phyloP scores from a whole-genome alignment of 2,113 vertebrate genomes.

The Anseranas semipalmata region DNA sequence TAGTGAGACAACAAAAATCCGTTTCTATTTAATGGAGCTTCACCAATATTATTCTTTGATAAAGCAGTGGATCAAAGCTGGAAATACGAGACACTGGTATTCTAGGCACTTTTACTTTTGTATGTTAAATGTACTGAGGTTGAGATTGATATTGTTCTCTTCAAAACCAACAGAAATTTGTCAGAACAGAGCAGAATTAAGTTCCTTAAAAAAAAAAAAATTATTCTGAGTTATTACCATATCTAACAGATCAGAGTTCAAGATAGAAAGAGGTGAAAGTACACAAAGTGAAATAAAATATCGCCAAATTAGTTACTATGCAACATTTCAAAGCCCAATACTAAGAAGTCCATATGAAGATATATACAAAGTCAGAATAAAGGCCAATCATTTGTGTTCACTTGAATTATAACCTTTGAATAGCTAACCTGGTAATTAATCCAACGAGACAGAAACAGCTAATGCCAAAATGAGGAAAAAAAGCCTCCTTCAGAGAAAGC shows the following conservation, averaged over 20 bases:
- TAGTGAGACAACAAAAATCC: background rate
- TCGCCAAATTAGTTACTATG: background rate
- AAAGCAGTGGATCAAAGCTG: background rate
- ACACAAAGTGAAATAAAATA: background rate
- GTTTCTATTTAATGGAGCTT: background rate
- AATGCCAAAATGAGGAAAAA: background rate
- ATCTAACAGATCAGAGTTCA: background rate
- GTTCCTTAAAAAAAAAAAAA: background rate
- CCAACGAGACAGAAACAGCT: background rate
- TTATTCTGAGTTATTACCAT: no score
- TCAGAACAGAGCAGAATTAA: background rate
- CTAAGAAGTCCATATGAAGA: background rate
- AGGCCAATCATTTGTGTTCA: rapidly evolving
- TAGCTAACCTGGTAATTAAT: background rate
- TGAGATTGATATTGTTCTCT: background rate
- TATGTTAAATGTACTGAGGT: background rate
- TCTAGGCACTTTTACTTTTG: background rate
- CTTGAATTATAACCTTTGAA: background rate
- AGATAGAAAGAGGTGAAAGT: background rate
- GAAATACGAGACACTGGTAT: background rate
- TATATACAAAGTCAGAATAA: rapidly evolving
- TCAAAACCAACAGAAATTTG: background rate
- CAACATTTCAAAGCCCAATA: background rate
- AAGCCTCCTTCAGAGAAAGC: background rate
- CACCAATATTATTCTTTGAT: background rate